Base-by-base conservation (phyloP, 2,113 vertebrate species). In the Hippocampus comes region DNA sequence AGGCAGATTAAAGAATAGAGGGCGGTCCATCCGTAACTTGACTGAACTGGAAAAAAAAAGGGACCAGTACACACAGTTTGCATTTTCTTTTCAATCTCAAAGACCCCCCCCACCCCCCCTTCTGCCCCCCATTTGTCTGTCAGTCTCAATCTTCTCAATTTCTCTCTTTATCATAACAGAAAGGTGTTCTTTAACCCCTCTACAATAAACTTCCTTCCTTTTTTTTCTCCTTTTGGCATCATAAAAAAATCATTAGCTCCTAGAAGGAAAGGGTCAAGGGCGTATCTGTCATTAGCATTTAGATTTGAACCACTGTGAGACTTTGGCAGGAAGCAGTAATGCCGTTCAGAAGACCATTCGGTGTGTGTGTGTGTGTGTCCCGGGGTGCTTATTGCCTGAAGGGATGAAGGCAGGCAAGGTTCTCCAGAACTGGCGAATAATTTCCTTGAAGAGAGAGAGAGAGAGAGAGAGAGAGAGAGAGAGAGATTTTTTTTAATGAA, bases 221-320 rank as follows among this genome's bases (percentile, higher is more conserved):
- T 71, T 59, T 53, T 68, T 55, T 72, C 84, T 1, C 71, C 82
- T 67, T 73, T 78, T 65, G 75, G 63, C 70, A 48, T 83, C 80
- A 88, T 89, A 74, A 77, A 88, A 82, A 84, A 86, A 87, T 90
- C 83, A 87, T 74, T 72, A 87, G 73, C 77, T 79, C 25, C 3
- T 6, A 20, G 69, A 79, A 82, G 66, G 75, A 51, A 75, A 72
- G 83, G 83, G 84, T 88, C 87, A 87, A 90, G 83, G 84, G 87
- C 84, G 82, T 66, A 87, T 72, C 78, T 81, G 80, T 80, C 80
- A 90, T 90, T 90, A 90, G 84, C 89, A 90, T 90, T 90, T 90
- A 89, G 86, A 90, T 89, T 85, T 86, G 78, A 86, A 82, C 80
- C 67, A 69, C 70, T 76, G 78, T 84, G 85, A 84, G 73, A 68